phyloP scores from a whole-genome alignment of 2,888 invertebrate species.

The Synergus japonicus region DNA sequence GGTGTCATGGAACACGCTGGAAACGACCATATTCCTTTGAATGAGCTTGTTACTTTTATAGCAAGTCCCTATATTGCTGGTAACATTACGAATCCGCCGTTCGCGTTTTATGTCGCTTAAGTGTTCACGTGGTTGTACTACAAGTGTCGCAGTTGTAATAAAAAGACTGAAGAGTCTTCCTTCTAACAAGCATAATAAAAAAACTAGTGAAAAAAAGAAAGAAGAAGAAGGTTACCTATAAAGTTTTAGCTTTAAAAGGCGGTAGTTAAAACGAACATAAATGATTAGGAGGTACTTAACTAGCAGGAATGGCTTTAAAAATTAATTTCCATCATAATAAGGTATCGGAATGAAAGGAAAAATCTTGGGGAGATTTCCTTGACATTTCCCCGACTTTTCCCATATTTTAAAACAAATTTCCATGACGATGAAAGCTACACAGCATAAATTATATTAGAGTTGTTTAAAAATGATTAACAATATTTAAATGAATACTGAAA shows the following conservation, averaged over 20 bases:
- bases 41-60: conserved; percentile 39
- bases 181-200: conserved; percentile 26
- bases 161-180: conserved; percentile 1
- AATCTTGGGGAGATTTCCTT: too few species aligned
- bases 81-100: conserved; percentile 28
- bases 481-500: neutral
- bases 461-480: too few species aligned
- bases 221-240: neutral
- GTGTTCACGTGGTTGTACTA: conserved; percentile 24
- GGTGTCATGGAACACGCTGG: neutral
- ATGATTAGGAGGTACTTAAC: too few species aligned
- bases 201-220: neutral
- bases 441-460: too few species aligned
- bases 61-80: conserved; percentile 20
- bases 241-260: neutral
- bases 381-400: too few species aligned
- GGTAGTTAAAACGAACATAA: conserved; percentile 17
- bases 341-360: too few species aligned
- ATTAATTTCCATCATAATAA: too few species aligned
- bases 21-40: conserved; percentile 36
- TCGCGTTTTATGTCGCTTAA: conserved; percentile 31
- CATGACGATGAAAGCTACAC: too few species aligned
- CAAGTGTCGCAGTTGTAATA: conserved; percentile 32
- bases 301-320: too few species aligned
- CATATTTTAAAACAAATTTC: too few species aligned